phyloP scores from a whole-genome alignment of 2,113 vertebrate species.

The Serilophus lunatus region DNA sequence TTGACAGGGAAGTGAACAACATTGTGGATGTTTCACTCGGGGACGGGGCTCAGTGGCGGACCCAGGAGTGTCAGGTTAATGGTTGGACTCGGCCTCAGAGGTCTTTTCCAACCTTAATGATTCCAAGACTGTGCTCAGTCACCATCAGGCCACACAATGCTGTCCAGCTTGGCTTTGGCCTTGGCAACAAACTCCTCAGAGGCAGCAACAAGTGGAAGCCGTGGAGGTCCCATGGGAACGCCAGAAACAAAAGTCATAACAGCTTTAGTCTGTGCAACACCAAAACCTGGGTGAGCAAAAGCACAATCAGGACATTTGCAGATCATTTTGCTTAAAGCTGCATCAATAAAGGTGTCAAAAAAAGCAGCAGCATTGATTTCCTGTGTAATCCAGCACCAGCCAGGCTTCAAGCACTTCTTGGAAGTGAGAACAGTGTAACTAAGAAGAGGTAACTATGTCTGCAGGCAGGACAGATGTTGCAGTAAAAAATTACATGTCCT shows the following conservation, averaged over 20 bases:
- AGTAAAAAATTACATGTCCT: not conserved
- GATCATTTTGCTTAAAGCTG: not conserved
- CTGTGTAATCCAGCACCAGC: not conserved
- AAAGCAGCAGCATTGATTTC: not conserved
- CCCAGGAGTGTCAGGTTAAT: not conserved
- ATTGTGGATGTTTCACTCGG: not conserved
- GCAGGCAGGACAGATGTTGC: not conserved
- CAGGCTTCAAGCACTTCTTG: not conserved
- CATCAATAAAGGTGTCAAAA: not conserved
- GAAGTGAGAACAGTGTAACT: not conserved
- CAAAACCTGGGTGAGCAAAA: slow-evolving; percentile 79
- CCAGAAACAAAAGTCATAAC: slow-evolving; percentile 87
- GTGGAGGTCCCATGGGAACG: slow-evolving; percentile 89
- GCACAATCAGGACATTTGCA: not conserved
- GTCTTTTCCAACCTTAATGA: not conserved
- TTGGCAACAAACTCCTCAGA: slow-evolving; percentile 32
- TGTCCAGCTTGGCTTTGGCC: slow-evolving; percentile 74
- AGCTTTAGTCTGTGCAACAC: slow-evolving; percentile 89
- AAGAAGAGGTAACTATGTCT: not conserved
- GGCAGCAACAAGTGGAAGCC: slow-evolving; percentile 79
- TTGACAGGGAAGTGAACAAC: rapidly evolving
- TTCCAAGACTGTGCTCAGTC: not conserved
- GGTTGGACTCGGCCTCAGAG: not conserved
- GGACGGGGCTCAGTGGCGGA: not conserved
- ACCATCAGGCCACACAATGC: slow-evolving; percentile 32